Conservation (phyloP, 2,113 vertebrate species). For the Carassius gibelio region DNA sequence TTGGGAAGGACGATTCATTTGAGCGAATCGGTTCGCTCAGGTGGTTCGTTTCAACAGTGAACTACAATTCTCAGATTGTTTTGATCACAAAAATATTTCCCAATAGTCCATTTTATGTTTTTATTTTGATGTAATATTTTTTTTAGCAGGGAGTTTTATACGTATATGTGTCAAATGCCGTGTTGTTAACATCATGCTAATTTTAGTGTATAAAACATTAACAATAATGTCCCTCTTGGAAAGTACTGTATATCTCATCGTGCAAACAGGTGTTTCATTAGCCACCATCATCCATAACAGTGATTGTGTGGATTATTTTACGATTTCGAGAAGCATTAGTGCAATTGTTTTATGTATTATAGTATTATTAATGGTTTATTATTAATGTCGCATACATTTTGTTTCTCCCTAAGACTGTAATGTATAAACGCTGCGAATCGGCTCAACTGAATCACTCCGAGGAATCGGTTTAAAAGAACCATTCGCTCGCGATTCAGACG, state of each 20-base stretch:
- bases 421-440: background rate
- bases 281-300: background rate
- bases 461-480: slow-evolving; percentile 4
- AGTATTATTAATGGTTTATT: background rate
- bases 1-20: background rate
- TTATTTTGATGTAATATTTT: background rate
- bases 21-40: background rate
- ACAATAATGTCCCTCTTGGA: background rate
- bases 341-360: too few species aligned
- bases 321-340: background rate
- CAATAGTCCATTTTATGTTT: background rate
- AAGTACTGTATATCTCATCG: background rate
- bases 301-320: background rate
- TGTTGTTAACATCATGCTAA: background rate
- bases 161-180: background rate
- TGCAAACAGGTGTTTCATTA: background rate
- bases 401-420: too few species aligned
- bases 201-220: background rate
- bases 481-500: slow-evolving; percentile 12
- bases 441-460: background rate
- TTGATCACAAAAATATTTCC: background rate
- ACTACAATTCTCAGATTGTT: background rate
- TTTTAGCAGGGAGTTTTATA: background rate
- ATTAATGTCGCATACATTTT: background rate
- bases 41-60: background rate